Conservation (phyloP, 1,140 invertebrate genomes). For the Caerostris darwini region DNA sequence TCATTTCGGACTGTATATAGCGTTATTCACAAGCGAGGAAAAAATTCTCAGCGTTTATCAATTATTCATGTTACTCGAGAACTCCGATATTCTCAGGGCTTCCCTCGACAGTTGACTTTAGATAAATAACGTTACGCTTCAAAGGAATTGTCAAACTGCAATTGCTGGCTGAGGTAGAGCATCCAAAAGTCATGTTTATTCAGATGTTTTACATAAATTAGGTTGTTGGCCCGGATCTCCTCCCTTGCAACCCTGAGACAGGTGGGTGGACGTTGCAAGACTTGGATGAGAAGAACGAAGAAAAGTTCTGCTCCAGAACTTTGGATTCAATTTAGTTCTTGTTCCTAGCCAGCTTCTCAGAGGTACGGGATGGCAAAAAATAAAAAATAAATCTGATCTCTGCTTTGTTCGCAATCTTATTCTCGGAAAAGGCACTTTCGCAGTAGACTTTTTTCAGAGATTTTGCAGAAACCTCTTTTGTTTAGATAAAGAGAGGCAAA, state of each 20-base stretch:
- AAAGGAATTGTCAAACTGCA: slow-evolving; percentile 56
- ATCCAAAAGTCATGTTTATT: slow-evolving; percentile 71
- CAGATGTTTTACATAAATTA: slow-evolving; percentile 75
- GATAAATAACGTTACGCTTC: slow-evolving; percentile 67
- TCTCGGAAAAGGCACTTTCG: not conserved
- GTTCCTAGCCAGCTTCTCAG: too few species aligned
- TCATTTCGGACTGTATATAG: slow-evolving; percentile 27
- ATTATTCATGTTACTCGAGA: slow-evolving; percentile 66
- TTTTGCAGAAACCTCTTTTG: not conserved
- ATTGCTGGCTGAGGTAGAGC: slow-evolving; percentile 50
- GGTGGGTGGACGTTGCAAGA: slow-evolving; percentile 11
- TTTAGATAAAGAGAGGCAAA: not conserved
- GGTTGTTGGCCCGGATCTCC: slow-evolving; percentile 23
- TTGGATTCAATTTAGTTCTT: slow-evolving; percentile 58
- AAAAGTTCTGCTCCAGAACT: slow-evolving; percentile 30
- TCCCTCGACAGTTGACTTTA: slow-evolving; percentile 39
- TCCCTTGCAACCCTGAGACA: not conserved
- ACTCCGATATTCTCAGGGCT: slow-evolving; percentile 36
- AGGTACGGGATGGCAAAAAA: not conserved
- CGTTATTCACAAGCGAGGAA: slow-evolving; percentile 28
- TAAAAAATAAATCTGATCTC: not conserved
- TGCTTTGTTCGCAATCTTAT: slow-evolving; percentile 12
- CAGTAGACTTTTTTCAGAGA: not conserved
- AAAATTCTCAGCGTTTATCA: slow-evolving; percentile 57
- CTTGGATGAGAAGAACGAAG: not conserved